Evolutionary conservation across 1,140 invertebrate genomes (phyloP), one percentile per base, ranked within the genome.

Genomic region (Leptoteleia sp.): DNA sequence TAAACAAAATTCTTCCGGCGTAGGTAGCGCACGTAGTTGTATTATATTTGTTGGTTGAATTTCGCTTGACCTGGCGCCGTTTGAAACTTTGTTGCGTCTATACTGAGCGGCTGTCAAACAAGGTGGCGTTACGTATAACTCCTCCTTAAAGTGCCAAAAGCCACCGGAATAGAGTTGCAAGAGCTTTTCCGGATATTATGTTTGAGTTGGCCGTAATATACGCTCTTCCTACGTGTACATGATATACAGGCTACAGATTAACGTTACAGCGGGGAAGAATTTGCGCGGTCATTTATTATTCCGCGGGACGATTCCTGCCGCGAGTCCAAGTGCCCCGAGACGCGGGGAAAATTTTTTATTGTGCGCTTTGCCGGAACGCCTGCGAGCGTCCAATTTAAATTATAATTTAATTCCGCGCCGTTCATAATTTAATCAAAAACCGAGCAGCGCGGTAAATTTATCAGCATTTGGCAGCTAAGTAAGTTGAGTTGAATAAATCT

Each of bases 121-220:
- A 67, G 67, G 67, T 72, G 67, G 78, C 70, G 76, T 78, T 79
- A 80, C 71, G 45, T 80, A 72, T 80, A 80, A 65, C 65, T 77
- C 54, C 64, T 80, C 75, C 64, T 72, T 76, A 76, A 76, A 72
- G 67, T 76, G 72, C 70, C 70, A 71, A 73, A 78, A 81, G 71
- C 80, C 71, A 59, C n/a, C 59, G 38, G 45, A 79, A 76, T 75
- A 43, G 72, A 79, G 81, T 79, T 76, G 72, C 64, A 64, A 76
- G 71, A 75, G 78, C 78, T 82, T 80, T 82, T 59, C 78, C 72
- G 72, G 81, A 82, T 82, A 82, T 82, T 82, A 82, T 80, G 78
- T 82, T 82, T 82, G 78, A 82, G 81, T 82, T 82, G 52, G 64
- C 68, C 62, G 76, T 80, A 82, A 82, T 82, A 80, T 78, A 71